These are phyloP conservation scores for Lordiphosa stackelbergi DNA, from an alignment of 1,140 invertebrate species.

Conservation along the genomic window DNA sequence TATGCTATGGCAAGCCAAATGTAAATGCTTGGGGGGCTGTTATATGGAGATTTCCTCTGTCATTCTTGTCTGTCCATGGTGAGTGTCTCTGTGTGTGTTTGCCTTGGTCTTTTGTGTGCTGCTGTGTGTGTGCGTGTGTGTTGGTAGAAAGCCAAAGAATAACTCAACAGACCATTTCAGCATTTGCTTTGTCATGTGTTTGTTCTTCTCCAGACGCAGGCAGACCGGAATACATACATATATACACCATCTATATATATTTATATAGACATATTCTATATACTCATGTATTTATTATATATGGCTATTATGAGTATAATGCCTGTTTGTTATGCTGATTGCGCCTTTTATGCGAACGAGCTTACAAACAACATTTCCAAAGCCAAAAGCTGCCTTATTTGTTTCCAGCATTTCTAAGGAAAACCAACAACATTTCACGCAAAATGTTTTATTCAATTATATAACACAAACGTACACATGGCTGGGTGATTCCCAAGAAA, in stretches of 20 bases:
- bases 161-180: constrained; percentile 49
- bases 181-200: constrained; percentile 59
- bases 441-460: too few species aligned
- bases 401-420: constrained; percentile 1
- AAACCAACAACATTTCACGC: neutral
- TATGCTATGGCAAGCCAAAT: constrained; percentile 14
- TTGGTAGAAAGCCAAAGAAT: constrained; percentile 55
- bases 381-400: constrained; percentile 4
- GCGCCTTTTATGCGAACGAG: constrained; percentile 45
- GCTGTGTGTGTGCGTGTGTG: constrained; percentile 19
- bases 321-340: constrained; percentile 62
- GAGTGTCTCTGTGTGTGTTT: constrained; percentile 24
- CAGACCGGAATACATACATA: constrained; percentile 9
- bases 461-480: too few species aligned
- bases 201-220: constrained; percentile 26
- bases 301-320: constrained; percentile 52
- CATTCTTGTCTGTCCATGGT: constrained; percentile 36
- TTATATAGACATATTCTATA: constrained; percentile 11
- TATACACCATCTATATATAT: constrained; percentile 11
- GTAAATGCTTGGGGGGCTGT: constrained; percentile 30
- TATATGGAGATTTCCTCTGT: constrained; percentile 52
- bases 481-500: too few species aligned
- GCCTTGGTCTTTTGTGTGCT: constrained; percentile 13
- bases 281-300: constrained; percentile 23
- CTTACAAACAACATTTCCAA: constrained; percentile 9